phyloP scores from a whole-genome alignment of 2,113 vertebrate species.

The Neodontobutis hainanensis region DNA sequence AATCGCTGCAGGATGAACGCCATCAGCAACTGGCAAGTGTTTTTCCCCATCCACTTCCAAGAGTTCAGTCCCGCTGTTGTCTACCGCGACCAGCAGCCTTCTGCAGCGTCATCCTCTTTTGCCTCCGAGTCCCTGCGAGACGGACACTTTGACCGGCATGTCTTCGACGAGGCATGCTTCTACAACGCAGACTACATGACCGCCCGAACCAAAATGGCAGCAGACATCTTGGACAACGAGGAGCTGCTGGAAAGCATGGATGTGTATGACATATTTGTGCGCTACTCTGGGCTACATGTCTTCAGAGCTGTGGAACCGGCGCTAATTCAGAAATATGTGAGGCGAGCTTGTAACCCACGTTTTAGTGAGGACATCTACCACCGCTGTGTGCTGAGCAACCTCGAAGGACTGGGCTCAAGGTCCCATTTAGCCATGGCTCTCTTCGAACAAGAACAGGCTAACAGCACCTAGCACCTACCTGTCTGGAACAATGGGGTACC shows the following conservation, averaged over 20 bases:
- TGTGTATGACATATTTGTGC: constrained; percentile 93
- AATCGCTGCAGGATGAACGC: constrained; percentile 97
- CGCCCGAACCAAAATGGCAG: constrained; percentile 88
- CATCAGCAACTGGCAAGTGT: constrained; percentile 96
- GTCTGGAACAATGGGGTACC: background rate
- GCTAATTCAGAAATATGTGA: constrained; percentile 89
- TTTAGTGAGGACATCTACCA: constrained; percentile 95
- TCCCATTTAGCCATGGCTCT: constrained; percentile 91
- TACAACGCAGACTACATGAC: constrained; percentile 96
- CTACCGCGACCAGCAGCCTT: constrained; percentile 82
- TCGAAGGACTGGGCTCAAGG: constrained; percentile 91
- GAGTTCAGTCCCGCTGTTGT: constrained; percentile 88
- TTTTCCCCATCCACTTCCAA: constrained; percentile 96
- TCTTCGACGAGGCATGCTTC: constrained; percentile 94
- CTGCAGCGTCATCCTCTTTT: constrained; percentile 74
- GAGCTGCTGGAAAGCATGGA: constrained; percentile 93
- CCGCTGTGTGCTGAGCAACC: constrained; percentile 92
- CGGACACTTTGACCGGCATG: constrained; percentile 90
- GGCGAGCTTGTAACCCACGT: constrained; percentile 87
- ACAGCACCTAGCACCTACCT: constrained; percentile 84
- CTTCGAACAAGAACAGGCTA: constrained; percentile 95
- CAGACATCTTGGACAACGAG: constrained; percentile 87
- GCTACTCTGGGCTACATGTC: constrained; percentile 91
- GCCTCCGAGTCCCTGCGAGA: constrained; percentile 79
- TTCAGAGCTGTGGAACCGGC: constrained; percentile 95